Conservation (phyloP, 2,113 vertebrate genomes). For the Elephas maximus region DNA sequence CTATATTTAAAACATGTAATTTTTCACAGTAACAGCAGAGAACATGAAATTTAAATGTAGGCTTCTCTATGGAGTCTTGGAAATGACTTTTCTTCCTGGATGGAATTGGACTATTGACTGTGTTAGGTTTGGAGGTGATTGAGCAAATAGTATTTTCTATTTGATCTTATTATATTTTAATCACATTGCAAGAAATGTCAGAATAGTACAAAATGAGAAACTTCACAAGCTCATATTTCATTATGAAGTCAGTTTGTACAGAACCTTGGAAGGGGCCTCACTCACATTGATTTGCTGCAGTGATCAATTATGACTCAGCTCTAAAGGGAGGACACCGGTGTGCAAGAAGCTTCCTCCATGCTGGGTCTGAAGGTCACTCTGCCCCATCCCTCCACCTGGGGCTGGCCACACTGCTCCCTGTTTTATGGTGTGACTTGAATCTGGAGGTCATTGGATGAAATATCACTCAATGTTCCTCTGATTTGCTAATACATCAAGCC, state of each 20-base stretch:
- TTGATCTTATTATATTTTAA: constrained; percentile 87
- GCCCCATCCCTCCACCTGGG: neutral
- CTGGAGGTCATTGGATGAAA: constrained; percentile 44
- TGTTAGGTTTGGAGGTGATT: constrained; percentile 83
- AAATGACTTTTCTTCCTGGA: constrained; percentile 80
- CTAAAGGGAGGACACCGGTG: neutral
- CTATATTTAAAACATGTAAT: constrained; percentile 84
- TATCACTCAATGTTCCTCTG: neutral
- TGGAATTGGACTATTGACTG: constrained; percentile 80
- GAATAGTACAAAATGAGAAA: constrained; percentile 82
- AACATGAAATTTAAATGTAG: constrained; percentile 84
- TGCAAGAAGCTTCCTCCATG: neutral
- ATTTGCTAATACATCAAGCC: neutral
- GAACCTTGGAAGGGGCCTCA: constrained; percentile 63
- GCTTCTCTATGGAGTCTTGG: constrained; percentile 80
- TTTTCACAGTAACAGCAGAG: constrained; percentile 81
- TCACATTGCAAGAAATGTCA: constrained; percentile 83
- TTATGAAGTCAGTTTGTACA: constrained; percentile 52
- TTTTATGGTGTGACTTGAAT: constrained; percentile 18
- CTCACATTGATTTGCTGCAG: constrained; percentile 48
- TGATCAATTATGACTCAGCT: constrained; percentile 66
- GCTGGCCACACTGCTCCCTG: neutral
- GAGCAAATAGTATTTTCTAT: constrained; percentile 84
- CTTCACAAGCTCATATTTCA: constrained; percentile 81
- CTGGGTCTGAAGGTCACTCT: constrained; percentile 57